Conservation (phyloP, 2,797 vertebrate species). For the Chromobotia macracanthus region DNA sequence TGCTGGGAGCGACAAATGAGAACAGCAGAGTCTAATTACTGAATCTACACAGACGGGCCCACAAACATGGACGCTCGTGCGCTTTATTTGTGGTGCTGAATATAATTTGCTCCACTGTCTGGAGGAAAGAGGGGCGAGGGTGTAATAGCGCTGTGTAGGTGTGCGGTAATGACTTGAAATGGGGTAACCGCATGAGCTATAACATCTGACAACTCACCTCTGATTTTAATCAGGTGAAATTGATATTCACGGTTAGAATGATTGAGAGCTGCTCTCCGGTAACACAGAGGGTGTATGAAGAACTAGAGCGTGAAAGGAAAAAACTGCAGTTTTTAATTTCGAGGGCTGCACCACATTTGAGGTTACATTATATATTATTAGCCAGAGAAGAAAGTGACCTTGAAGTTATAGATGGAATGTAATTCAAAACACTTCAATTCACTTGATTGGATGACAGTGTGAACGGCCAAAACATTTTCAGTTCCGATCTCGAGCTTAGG, state of each 20-base stretch:
- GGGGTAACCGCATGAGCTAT: constrained; percentile 33
- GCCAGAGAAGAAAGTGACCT: constrained; percentile 7
- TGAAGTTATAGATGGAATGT: neutral
- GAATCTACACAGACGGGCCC: constrained; percentile 8
- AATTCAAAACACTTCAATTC: no score
- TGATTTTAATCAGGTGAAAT: constrained; percentile 47
- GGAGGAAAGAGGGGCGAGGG: constrained; percentile 22
- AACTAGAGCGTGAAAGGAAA: constrained; percentile 22
- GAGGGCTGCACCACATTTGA: neutral
- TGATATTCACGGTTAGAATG: constrained; percentile 31
- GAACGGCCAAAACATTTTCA: no score
- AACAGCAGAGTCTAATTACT: constrained; percentile 63
- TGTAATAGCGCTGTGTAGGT: constrained; percentile 22
- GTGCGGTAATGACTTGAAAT: constrained; percentile 37
- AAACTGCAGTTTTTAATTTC: constrained; percentile 3
- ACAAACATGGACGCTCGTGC: constrained; percentile 18
- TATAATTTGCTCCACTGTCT: constrained; percentile 33
- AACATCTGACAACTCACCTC: constrained; percentile 28
- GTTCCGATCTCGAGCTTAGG: no score
- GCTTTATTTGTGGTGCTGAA: constrained; percentile 41
- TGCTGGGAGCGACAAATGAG: constrained; percentile 44
- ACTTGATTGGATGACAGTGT: no score
- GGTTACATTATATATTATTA: neutral
- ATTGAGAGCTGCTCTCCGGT: constrained; percentile 21
- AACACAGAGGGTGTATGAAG: constrained; percentile 24